Evolutionary conservation across 2,113 vertebrate genomes (phyloP), one percentile per base, ranked within the genome.

Genomic region (Corythornis vintsioides): DNA sequence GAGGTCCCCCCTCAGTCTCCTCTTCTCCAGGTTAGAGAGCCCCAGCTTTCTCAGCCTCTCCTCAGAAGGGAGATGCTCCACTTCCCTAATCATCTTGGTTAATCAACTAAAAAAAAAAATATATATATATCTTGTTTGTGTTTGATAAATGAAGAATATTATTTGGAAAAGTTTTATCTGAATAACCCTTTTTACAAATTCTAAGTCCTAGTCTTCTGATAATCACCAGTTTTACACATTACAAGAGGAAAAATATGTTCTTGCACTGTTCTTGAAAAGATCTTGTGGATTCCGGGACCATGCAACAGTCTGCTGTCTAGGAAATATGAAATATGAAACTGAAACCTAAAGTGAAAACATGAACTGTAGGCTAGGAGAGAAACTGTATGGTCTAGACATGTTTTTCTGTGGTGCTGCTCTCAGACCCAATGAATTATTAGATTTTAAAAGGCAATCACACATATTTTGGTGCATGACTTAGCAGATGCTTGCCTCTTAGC

Each of bases 381-480:
- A 70, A 33, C 6, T 65, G 25, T 10, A 11, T 66, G 10, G 15
- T 31, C 47, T 81, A 52, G 20, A 7, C 2, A 4, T 24, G 20
- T 13, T 85, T 82, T 93, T 55, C 22, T 61, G 52, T 35, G 6
- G 17, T 74, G 24, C 15, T 85, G 29, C 52, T 65, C 70, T 71
- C 0, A 0, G 42, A 65, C 13, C 9, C 13, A 28, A 15, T 25
- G 33, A 53, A 66, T 74, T 56, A 13, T 67, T 64, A 60, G 5
- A 57, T 53, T 63, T 45, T 57, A 74, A 78, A 83, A 86, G 35
- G 26, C 10, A 50, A 42, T 38, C 15, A 60, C 17, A 74, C 6
- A n/a, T 53, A 73, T 61, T 84, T 84, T 61, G 77, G 11, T 57
- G 35, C 4, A 22, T 35, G 6, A 45, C 31, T 15, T 6, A 55